Conservation (phyloP, 1,140 invertebrate species). For the Eulimnadia texana region DNA sequence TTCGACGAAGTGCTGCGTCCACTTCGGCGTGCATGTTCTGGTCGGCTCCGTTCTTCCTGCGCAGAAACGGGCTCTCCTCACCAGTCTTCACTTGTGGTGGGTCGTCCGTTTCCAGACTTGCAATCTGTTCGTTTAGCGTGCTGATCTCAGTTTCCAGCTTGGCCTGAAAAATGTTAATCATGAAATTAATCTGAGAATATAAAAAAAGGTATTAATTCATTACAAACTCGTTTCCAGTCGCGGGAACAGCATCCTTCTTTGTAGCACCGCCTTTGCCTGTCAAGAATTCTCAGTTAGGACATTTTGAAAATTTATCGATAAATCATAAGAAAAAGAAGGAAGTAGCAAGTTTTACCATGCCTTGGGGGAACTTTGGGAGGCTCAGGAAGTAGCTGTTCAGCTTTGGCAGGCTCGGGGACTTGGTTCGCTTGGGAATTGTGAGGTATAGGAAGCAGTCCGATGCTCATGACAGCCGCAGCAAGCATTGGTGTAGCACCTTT, state of each 20-base stretch:
- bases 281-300: too few species aligned
- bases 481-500: slow-evolving; percentile 11
- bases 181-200: neutral
- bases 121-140: neutral
- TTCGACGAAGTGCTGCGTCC: slow-evolving; percentile 60
- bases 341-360: neutral
- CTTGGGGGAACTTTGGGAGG: neutral
- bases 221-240: neutral
- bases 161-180: neutral
- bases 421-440: neutral
- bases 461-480: slow-evolving; percentile 14
- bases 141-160: neutral
- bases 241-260: too few species aligned
- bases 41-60: slow-evolving; percentile 1
- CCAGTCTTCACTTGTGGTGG: neutral
- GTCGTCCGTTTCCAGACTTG: neutral
- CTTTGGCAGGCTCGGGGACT: neutral
- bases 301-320: too few species aligned
- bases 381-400: neutral
- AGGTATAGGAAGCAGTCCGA: slow-evolving; percentile 8
- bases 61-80: slow-evolving; percentile 3
- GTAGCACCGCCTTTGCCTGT: too few species aligned
- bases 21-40: slow-evolving; percentile 45
- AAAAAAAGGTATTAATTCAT: neutral
- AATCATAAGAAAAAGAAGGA: neutral